Conservation (phyloP, 2,888 invertebrate genomes). For the Patella depressa region DNA sequence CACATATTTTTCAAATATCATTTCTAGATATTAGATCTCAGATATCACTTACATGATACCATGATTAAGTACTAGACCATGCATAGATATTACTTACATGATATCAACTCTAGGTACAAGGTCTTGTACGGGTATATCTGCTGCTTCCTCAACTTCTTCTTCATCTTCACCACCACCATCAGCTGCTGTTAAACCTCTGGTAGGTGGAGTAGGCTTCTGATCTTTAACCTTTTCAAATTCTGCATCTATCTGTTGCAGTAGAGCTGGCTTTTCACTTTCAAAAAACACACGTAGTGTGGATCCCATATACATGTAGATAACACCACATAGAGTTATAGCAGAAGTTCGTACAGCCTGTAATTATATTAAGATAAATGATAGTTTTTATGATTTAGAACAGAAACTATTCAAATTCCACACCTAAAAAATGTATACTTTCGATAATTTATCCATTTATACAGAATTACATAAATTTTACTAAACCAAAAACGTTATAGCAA, state of each 20-base stretch:
- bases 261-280: conserved; percentile 87
- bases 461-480: background rate
- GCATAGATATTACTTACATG: conserved; percentile 24
- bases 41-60: too few relatives aligned
- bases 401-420: too few relatives aligned
- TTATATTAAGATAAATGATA: background rate
- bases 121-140: conserved; percentile 77
- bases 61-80: too few relatives aligned
- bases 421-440: too few relatives aligned
- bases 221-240: conserved; percentile 85
- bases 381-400: too few relatives aligned
- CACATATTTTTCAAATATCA: too few relatives aligned
- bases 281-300: conserved; percentile 81
- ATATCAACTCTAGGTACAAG: conserved; percentile 75
- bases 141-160: conserved; percentile 70
- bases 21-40: too few relatives aligned
- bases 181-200: conserved; percentile 74
- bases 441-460: background rate
- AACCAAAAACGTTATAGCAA: background rate
- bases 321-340: conserved; percentile 82
- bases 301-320: conserved; percentile 87
- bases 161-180: conserved; percentile 73
- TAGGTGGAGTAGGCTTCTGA: conserved; percentile 83
- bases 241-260: conserved; percentile 86
- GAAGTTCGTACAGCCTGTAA: conserved; percentile 81